These are phyloP conservation scores for Acipenser ruthenus DNA, from an alignment of 2,797 vertebrate species.

Conservation along the genomic window DNA sequence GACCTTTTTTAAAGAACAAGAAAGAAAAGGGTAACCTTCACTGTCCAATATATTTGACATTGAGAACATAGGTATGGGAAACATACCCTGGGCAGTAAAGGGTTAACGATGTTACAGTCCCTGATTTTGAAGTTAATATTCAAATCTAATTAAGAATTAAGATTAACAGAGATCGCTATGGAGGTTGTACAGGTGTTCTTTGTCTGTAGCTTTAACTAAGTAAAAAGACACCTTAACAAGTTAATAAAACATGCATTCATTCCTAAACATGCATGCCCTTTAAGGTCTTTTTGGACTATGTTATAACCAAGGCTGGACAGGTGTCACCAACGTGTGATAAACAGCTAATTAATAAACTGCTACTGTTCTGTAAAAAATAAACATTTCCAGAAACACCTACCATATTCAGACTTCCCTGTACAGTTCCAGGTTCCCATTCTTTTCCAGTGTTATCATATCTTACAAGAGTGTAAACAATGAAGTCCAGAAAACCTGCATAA, in stretches of 20 bases:
- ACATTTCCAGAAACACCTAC: slow-evolving; percentile 6
- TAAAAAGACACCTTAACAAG: not conserved
- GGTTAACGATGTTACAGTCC: no score
- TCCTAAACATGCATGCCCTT: not conserved
- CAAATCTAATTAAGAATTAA: no score
- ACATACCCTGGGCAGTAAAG: no score
- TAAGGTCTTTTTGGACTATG: not conserved
- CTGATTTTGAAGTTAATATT: no score
- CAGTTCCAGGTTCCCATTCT: slow-evolving; percentile 27
- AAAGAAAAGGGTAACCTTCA: no score
- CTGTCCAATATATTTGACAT: not conserved
- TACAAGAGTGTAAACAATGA: slow-evolving; percentile 35
- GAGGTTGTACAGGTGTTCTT: no score
- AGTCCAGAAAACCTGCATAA: slow-evolving; percentile 36
- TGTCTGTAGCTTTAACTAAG: no score
- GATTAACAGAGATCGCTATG: no score
- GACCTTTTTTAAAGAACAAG: no score
- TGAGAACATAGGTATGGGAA: not conserved
- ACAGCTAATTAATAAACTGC: not conserved
- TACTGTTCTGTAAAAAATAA: not conserved
- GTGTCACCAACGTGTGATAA: not conserved
- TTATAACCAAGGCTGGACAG: not conserved
- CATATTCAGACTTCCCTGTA: slow-evolving; percentile 22
- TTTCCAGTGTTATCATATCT: slow-evolving; percentile 25
- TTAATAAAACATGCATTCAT: not conserved